Base-by-base conservation (phyloP, 2,797 vertebrate species). In the Falco peregrinus region DNA sequence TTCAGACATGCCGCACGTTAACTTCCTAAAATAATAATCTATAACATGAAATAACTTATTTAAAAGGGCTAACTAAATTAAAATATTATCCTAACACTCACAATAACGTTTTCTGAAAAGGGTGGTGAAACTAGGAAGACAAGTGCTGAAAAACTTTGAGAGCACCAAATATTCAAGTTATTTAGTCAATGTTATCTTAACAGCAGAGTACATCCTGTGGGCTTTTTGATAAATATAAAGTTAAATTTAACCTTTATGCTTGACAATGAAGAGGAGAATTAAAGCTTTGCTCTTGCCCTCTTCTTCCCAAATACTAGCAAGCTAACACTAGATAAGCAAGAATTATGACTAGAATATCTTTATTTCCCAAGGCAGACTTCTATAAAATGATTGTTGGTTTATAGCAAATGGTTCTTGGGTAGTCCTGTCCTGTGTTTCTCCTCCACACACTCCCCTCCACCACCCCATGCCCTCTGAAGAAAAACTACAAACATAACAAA, bases 391-490 rank as follows among this genome's bases (percentile, higher is more conserved):
- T 56, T 50, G 47, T 47, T 4, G 3, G 41, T 92, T 82, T 84
- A 17, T 26, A 41, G 33, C 54, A 91, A 71, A 57, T 51, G 11
- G 1, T 5, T 69, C 9, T 68, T 68, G 10, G 11, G 9, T 53
- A 71, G 25, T 65, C 16, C 51, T 69, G 26, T 69, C 47, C 11
- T 17, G 13, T 26, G 6, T 59, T 83, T 68, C 13, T 64, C 6
- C 50, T 64, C 10, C 12, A 56, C 24, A 31, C 3, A 4, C 17
- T 68, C 8, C 12, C 7, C 13, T n/a, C 33, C 9, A n/a, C 7
- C 1, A 4, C 9, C 5, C 21, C 13, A 18, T 4, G 3, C 2
- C 6, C 10, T 13, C 6, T 1, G 3, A 5, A 43, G 50, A 75
- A 43, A 48, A 37, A 63, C 56, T 39, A 13, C 3, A 48, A 63